Percentiles rank a stretch among this genome's conserved stretches.
Conservation (phyloP, 2,797 vertebrate species). For the Sebastes hubbsi region DNA sequence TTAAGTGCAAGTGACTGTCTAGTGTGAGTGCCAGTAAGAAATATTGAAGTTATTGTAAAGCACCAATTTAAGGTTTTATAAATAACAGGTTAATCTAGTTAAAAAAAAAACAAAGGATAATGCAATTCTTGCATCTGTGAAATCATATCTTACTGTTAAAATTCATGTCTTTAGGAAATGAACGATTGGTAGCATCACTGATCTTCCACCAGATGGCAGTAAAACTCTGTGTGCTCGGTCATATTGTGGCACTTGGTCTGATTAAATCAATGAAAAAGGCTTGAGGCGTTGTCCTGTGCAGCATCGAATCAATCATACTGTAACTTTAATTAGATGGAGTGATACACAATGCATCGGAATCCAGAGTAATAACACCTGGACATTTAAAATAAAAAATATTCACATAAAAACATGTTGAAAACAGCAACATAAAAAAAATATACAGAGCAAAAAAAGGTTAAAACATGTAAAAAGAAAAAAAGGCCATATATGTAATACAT, state of each 20-base stretch:
- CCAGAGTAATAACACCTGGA: conserved; percentile 58
- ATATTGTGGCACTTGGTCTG: background rate
- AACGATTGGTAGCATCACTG: background rate
- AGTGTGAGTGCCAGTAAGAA: too few relatives aligned
- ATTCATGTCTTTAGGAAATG: background rate
- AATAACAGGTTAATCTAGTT: too few relatives aligned
- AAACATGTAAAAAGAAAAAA: conserved; percentile 22
- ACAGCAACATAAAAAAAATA: conserved; percentile 50
- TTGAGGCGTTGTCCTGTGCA: conserved; percentile 36
- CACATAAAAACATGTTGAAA: conserved; percentile 57
- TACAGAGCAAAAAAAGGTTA: conserved; percentile 41
- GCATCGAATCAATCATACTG: conserved; percentile 55
- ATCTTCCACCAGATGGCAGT: conserved; percentile 53
- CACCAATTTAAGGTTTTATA: background rate
- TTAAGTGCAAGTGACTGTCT: too few relatives aligned
- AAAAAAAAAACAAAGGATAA: background rate
- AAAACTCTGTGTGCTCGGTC: background rate
- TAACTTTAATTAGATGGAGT: conserved; percentile 74
- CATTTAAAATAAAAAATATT: conserved; percentile 57
- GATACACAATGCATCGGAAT: conserved; percentile 57
- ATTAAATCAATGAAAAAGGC: background rate
- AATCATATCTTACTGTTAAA: background rate
- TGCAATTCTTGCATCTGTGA: background rate
- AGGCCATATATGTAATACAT: conserved; percentile 1
- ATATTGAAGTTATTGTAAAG: background rate